Percentiles rank a stretch among this genome's conserved stretches.
Conservation (phyloP, 2,888 invertebrate genomes). For the Sturmia bella region DNA sequence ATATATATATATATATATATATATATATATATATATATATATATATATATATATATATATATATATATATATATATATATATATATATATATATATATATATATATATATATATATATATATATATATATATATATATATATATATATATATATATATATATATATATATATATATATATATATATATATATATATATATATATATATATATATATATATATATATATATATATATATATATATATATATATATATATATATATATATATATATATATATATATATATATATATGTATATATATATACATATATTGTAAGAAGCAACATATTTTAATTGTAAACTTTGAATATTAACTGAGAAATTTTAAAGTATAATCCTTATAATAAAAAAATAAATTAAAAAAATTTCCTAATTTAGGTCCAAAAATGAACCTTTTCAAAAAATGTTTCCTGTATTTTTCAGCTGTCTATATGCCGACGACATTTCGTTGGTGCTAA, state of each 20-base stretch:
- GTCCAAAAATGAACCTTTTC: no score
- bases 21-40: conserved; percentile 16
- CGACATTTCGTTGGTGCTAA: no score
- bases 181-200: conserved; percentile 17
- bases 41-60: no score
- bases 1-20: conserved; percentile 17
- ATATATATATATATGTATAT: conserved; percentile 1
- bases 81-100: conserved; percentile 17
- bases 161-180: conserved; percentile 17
- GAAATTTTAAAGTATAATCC: no score
- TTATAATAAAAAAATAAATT: no score
- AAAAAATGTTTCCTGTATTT: no score
- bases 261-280: conserved; percentile 15
- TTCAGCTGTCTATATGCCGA: no score
- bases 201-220: conserved; percentile 17
- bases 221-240: conserved; percentile 17
- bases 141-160: conserved; percentile 15
- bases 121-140: conserved; percentile 16
- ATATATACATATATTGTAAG: not conserved
- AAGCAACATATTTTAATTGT: not conserved
- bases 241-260: conserved; percentile 23
- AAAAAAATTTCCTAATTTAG: no score
- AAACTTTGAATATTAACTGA: no score
- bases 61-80: not conserved
- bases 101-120: conserved; percentile 16